phyloP scores from a whole-genome alignment of 1,140 invertebrate genomes.

The Chironomus striatipennis region DNA sequence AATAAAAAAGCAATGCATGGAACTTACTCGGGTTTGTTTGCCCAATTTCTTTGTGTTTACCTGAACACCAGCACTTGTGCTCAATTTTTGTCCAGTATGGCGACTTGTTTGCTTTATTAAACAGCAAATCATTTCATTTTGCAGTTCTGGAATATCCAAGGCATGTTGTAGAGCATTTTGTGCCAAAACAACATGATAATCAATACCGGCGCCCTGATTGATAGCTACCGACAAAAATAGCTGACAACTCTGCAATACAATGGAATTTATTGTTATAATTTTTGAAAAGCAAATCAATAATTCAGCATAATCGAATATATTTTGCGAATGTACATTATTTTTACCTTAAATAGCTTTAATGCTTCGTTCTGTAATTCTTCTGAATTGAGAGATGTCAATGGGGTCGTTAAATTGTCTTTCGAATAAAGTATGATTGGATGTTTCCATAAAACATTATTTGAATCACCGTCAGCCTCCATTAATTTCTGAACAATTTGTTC shows the following conservation, averaged over 20 bases:
- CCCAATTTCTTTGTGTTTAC: conserved; percentile 53
- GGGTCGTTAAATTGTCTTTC: conserved; percentile 77
- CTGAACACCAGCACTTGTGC: conserved; percentile 81
- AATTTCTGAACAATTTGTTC: conserved; percentile 89
- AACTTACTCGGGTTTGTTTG: conserved; percentile 42
- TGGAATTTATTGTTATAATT: conserved; percentile 4
- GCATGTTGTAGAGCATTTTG: conserved; percentile 90
- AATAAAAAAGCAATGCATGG: conserved; percentile 26
- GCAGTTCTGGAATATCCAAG: conserved; percentile 77
- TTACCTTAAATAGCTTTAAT: conserved; percentile 88
- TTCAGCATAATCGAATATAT: neutral
- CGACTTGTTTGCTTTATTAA: conserved; percentile 87
- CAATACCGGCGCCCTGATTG: conserved; percentile 81
- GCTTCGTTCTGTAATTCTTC: conserved; percentile 80
- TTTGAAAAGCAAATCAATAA: conserved; percentile 21
- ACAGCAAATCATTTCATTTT: conserved; percentile 84
- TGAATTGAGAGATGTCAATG: conserved; percentile 76
- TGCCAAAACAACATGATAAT: conserved; percentile 89
- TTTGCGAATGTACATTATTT: neutral
- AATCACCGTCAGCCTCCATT: conserved; percentile 90
- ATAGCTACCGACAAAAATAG: conserved; percentile 90
- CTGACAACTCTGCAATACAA: conserved; percentile 67
- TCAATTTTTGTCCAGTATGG: conserved; percentile 70
- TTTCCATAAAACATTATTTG: conserved; percentile 88
- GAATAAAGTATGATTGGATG: conserved; percentile 85